Conservation (phyloP, 2,888 invertebrate species). For the Yponomeuta evonymella region DNA sequence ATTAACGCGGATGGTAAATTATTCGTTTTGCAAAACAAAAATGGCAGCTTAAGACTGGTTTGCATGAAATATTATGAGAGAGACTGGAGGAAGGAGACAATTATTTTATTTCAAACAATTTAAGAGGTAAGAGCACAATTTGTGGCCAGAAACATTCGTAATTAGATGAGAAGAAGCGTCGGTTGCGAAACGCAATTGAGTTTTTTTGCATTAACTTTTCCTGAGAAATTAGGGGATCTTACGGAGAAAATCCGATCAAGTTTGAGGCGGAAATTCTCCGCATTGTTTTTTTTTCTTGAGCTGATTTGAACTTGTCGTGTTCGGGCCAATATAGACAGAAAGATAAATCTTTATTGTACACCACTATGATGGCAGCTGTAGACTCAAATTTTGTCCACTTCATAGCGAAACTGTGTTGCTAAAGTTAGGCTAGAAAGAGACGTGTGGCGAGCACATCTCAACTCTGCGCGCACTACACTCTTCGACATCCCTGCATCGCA, state of each 20-base stretch:
- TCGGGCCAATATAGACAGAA: background rate
- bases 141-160: slow-evolving; percentile 25
- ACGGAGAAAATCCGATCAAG: background rate
- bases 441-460: too few relatives aligned
- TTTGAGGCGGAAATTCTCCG: background rate
- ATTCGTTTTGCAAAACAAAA: background rate
- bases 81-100: slow-evolving; percentile 12
- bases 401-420: too few relatives aligned
- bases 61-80: background rate
- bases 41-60: background rate
- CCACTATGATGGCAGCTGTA: too few relatives aligned
- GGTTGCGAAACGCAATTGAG: slow-evolving; percentile 18
- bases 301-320: background rate
- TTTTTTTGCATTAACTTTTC: slow-evolving; percentile 14
- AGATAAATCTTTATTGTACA: too few relatives aligned
- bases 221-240: slow-evolving; percentile 3
- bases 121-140: slow-evolving; percentile 19
- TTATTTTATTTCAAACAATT: slow-evolving; percentile 20
- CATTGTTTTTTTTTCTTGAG: background rate
- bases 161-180: slow-evolving; percentile 25
- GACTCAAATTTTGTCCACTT: too few relatives aligned
- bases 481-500: too few relatives aligned
- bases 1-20: background rate
- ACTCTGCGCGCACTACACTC: too few relatives aligned
- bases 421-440: too few relatives aligned